Conservation (phyloP, 2,797 vertebrate genomes). For the Salmo trutta region DNA sequence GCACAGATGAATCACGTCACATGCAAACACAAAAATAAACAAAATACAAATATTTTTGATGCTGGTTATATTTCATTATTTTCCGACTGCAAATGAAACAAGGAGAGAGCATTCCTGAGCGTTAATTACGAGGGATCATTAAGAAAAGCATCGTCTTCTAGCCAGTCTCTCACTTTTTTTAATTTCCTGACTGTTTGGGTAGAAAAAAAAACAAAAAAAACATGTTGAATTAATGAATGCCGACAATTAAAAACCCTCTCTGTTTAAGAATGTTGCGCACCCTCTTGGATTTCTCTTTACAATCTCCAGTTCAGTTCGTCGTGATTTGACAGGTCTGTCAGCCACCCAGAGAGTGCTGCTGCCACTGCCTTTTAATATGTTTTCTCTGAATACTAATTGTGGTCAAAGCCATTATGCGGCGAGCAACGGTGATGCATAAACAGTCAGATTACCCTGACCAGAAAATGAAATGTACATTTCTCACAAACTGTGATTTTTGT, state of each 20-base stretch:
- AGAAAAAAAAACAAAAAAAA: slow-evolving; percentile 62
- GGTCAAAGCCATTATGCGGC: slow-evolving; percentile 66
- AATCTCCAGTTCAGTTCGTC: slow-evolving; percentile 66
- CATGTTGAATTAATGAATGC: slow-evolving; percentile 69
- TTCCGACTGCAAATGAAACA: not conserved
- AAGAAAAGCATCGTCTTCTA: slow-evolving; percentile 45
- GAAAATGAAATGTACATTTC: slow-evolving; percentile 75
- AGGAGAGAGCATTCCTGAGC: slow-evolving; percentile 12
- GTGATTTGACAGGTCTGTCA: slow-evolving; percentile 72
- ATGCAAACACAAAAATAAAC: not conserved
- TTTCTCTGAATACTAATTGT: slow-evolving; percentile 73
- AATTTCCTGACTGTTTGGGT: slow-evolving; percentile 56
- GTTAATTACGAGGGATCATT: slow-evolving; percentile 50
- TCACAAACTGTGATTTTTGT: slow-evolving; percentile 54
- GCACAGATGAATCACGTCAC: not conserved
- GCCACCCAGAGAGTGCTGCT: slow-evolving; percentile 54
- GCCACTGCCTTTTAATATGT: slow-evolving; percentile 65
- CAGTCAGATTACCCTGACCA: slow-evolving; percentile 72
- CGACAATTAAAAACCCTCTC: slow-evolving; percentile 62
- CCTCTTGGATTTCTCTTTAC: slow-evolving; percentile 67
- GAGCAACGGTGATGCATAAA: slow-evolving; percentile 62
- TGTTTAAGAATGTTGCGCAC: slow-evolving; percentile 34
- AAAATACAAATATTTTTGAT: too few relatives aligned
- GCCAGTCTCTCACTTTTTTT: slow-evolving; percentile 25
- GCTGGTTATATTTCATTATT: slow-evolving; percentile 19